These are phyloP conservation scores for Octomys mimax DNA, from an alignment of 2,797 vertebrate genomes.

Conservation along the genomic window DNA sequence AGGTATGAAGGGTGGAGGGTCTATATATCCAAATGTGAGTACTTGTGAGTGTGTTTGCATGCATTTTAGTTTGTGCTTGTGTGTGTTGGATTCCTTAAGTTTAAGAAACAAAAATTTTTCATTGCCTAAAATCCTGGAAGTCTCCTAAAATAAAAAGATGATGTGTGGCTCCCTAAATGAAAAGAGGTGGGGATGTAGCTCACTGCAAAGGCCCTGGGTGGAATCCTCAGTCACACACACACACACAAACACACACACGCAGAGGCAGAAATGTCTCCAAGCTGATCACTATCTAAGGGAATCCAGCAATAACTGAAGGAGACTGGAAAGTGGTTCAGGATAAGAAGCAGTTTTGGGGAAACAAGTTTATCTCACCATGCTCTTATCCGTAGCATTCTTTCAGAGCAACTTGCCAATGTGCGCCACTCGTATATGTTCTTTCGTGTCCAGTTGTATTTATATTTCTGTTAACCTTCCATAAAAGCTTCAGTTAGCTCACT, in stretches of 20 bases:
- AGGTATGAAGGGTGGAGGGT: not conserved
- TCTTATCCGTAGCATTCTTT: not conserved
- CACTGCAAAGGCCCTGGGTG: not conserved
- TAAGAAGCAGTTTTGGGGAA: not conserved
- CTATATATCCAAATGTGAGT: not conserved
- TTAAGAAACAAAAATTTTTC: not conserved
- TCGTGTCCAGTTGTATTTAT: not conserved
- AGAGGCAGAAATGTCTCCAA: not conserved
- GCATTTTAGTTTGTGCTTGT: not conserved
- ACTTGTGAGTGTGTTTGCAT: not conserved
- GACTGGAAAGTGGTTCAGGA: not conserved
- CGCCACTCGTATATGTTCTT: not conserved
- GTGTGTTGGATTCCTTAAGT: constrained; percentile 9
- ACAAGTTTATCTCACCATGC: not conserved
- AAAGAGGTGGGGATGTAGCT: not conserved
- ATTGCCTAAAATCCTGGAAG: not conserved
- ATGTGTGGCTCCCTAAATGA: not conserved
- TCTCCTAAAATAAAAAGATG: not conserved
- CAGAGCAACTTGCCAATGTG: not conserved
- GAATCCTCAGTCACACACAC: not conserved
- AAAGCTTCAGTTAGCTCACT: constrained; percentile 1
- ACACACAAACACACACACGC: not conserved
- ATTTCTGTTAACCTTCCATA: not conserved
- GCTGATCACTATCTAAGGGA: not conserved
- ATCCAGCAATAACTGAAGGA: not conserved